phyloP scores from a whole-genome alignment of 1,140 invertebrate species.

The Megathymus violae region DNA sequence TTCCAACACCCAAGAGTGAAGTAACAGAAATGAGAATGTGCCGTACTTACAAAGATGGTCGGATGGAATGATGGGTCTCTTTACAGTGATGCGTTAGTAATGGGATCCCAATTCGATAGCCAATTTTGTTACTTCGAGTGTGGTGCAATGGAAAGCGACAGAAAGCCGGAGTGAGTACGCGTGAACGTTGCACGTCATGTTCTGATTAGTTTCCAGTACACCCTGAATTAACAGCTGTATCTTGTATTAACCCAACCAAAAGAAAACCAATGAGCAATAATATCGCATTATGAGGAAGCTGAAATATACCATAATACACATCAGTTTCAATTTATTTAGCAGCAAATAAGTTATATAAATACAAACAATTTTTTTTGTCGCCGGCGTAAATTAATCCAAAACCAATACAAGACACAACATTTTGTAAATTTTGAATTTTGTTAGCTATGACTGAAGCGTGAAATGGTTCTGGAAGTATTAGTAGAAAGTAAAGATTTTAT shows the following conservation, averaged over 20 bases:
- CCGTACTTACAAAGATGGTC: slow-evolving; percentile 80
- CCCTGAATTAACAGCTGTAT: slow-evolving; percentile 82
- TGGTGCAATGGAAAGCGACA: slow-evolving; percentile 83
- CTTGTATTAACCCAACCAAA: slow-evolving; percentile 85
- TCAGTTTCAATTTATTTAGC: slow-evolving; percentile 53
- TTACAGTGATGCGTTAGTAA: slow-evolving; percentile 83
- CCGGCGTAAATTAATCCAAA: slow-evolving; percentile 64
- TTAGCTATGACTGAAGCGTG: slow-evolving; percentile 81
- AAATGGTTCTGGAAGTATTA: slow-evolving; percentile 72
- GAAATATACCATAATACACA: slow-evolving; percentile 80
- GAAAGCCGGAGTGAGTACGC: slow-evolving; percentile 68
- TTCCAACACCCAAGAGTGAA: slow-evolving; percentile 48
- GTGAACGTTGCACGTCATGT: slow-evolving; percentile 55
- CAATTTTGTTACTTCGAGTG: slow-evolving; percentile 79
- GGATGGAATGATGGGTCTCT: slow-evolving; percentile 78
- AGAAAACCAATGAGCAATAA: slow-evolving; percentile 81
- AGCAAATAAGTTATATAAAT: slow-evolving; percentile 30
- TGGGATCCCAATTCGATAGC: slow-evolving; percentile 81
- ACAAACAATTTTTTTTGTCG: slow-evolving; percentile 50
- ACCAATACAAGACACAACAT: slow-evolving; percentile 85
- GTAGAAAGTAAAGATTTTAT: slow-evolving; percentile 39
- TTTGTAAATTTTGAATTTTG: slow-evolving; percentile 81
- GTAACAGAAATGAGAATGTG: slow-evolving; percentile 69
- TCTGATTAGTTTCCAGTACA: slow-evolving; percentile 82
- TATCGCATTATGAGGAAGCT: slow-evolving; percentile 81